Evolutionary conservation across 2,888 invertebrate genomes (phyloP), one percentile per base, ranked within the genome.

Genomic region (Apamea crenata): DNA sequence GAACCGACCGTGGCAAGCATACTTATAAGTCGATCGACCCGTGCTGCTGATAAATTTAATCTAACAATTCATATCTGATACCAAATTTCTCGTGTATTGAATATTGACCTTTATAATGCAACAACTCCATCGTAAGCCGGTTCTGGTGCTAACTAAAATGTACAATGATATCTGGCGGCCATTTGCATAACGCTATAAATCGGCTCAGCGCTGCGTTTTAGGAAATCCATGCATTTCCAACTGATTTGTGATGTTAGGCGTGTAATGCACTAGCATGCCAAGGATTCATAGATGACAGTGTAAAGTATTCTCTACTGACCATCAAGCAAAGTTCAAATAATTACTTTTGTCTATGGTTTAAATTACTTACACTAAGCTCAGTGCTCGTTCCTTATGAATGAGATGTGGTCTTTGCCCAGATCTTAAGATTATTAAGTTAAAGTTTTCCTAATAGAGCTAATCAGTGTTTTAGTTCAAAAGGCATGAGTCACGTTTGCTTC

Each of bases 101-200:
- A 59, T 29, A 59, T 40, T 10, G 10, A 29, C 1, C 36, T 2
- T 21, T 68, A 56, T 16, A 56, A 68, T 61, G 68, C 29, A 65
- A 63, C 7, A 14, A 69, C 21, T 82, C 40, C 56, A 59, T 59
- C 59, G 56, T 12, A 29, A n/a, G 4, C 63, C 18, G 7, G 10
- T 47, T 40, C 21, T 59, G 8, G 18, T 50, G 8, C 40, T 59
- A 70, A 40, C 40, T 76, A 32, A 56, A 81, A 56, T 32, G 6
- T 44, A 65, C 47, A 50, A 59, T 67, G 66, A n/a, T 63, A 72
- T 82, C 29, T 56, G 32, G 78, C n/a, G 7, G 21, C 53, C 32
- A 78, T 78, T 82, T 78, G 56, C 68, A 82, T 63, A 50, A 68
- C 6, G 61, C 68, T 68, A 82, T 78, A 82, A 82, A 74, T 82